A percentile compares a stretch with the other conserved stretches of the same genome.
Evolutionary conservation across 2,888 invertebrate species (phyloP).

Genomic region (Drosophila koepferae): DNA sequence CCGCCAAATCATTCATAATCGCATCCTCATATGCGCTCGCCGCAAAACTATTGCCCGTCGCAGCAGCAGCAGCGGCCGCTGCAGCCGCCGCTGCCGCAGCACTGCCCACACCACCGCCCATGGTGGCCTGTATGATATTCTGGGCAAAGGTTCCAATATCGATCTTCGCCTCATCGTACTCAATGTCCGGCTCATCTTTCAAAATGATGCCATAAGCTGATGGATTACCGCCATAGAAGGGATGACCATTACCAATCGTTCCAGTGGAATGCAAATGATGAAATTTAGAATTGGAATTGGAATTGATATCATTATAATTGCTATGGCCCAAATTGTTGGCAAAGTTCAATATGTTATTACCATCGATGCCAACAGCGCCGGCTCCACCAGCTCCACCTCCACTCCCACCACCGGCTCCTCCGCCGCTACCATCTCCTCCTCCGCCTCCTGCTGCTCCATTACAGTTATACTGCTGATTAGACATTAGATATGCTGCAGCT

Average conservation of each 20-base stretch:
- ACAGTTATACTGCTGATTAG: slow-evolving; percentile 74
- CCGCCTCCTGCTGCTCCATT: slow-evolving; percentile 18
- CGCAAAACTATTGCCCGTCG: slow-evolving; percentile 71
- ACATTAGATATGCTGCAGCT: slow-evolving; percentile 88
- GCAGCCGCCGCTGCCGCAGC: slow-evolving; percentile 7
- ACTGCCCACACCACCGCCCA: slow-evolving; percentile 50
- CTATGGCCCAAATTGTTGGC: slow-evolving; percentile 78
- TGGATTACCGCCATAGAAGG: slow-evolving; percentile 86
- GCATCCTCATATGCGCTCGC: slow-evolving; percentile 90
- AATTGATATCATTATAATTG: slow-evolving; percentile 78
- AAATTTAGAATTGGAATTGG: slow-evolving; percentile 76
- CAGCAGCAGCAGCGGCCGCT: not conserved
- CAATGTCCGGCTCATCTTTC: slow-evolving; percentile 92
- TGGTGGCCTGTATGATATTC: slow-evolving; percentile 82
- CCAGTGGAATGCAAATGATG: slow-evolving; percentile 46
- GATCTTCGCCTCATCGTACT: slow-evolving; percentile 91
- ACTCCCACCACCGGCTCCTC: slow-evolving; percentile 68
- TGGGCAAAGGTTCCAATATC: slow-evolving; percentile 86
- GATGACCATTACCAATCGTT: slow-evolving; percentile 63
- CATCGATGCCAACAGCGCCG: slow-evolving; percentile 61
- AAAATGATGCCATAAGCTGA: slow-evolving; percentile 92
- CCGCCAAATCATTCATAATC: slow-evolving; percentile 94
- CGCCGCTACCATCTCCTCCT: slow-evolving; percentile 85
- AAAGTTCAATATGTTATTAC: slow-evolving; percentile 84
- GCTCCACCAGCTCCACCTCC: slow-evolving; percentile 86